A percentile compares a stretch with the other conserved stretches of the same genome.
phyloP scores from a whole-genome alignment of 2,888 invertebrate genomes.

The Stenolophus ochropezus region DNA sequence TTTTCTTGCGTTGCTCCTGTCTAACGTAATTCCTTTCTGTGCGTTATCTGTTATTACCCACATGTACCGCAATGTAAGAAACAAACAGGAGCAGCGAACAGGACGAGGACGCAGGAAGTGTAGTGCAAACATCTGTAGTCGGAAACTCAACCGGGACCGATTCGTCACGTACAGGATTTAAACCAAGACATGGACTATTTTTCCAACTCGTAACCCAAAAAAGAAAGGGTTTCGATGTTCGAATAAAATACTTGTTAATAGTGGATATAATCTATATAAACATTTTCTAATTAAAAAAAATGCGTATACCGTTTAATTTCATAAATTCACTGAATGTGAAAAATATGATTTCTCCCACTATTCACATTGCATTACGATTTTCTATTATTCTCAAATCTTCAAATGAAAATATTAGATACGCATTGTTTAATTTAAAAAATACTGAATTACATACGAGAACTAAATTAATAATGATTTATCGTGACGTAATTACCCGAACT shows the following conservation, averaged over 20 bases:
- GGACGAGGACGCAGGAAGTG: constrained; percentile 1
- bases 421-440: no score
- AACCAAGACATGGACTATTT: constrained; percentile 46
- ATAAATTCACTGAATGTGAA: no score
- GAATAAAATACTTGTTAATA: not conserved
- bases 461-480: no score
- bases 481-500: no score
- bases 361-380: no score
- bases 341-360: no score
- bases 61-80: not conserved
- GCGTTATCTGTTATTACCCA: not conserved
- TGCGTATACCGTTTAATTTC: no score
- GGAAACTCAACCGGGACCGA: constrained; percentile 38
- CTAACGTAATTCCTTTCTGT: not conserved
- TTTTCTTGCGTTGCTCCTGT: not conserved
- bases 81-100: not conserved
- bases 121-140: constrained; percentile 50
- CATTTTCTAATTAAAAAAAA: no score
- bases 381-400: no score
- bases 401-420: no score
- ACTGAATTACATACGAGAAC: no score
- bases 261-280: no score
- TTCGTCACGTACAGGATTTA: constrained; percentile 56
- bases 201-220: not conserved
- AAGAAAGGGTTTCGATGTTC: not conserved